Conservation (phyloP, 2,888 invertebrate genomes). For the Agrypnus murinus region DNA sequence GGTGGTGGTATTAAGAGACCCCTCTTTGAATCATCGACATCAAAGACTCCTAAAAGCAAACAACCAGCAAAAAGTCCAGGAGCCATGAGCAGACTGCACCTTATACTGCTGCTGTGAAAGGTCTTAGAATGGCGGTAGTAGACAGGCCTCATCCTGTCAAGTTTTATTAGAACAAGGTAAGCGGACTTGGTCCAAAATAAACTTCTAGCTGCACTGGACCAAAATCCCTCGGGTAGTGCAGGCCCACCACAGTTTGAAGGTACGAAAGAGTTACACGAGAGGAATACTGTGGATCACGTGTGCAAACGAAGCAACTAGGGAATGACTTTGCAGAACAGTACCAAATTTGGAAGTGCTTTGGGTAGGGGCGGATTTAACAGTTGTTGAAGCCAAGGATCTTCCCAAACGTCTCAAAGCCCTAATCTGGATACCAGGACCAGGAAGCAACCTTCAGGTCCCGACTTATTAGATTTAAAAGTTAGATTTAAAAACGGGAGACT, state of each 20-base stretch:
- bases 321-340: too few relatives aligned
- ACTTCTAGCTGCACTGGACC: too few relatives aligned
- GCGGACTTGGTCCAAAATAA: constrained; percentile 3
- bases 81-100: constrained; percentile 9
- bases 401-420: not conserved
- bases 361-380: constrained; percentile 1
- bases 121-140: too few relatives aligned
- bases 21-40: too few relatives aligned
- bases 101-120: too few relatives aligned
- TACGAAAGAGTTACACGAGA: too few relatives aligned
- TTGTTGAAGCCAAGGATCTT: too few relatives aligned
- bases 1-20: not conserved
- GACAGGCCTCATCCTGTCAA: not conserved
- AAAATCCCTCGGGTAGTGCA: too few relatives aligned
- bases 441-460: not conserved
- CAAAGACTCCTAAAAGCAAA: not conserved
- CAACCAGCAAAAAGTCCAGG: constrained; percentile 3
- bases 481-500: too few relatives aligned
- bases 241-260: too few relatives aligned
- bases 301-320: too few relatives aligned
- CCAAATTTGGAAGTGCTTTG: not conserved
- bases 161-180: not conserved
- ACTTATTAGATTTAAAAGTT: not conserved
- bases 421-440: not conserved
- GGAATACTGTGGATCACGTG: too few relatives aligned